Conservation (phyloP, 2,888 invertebrate genomes). For the Heliconius sara region DNA sequence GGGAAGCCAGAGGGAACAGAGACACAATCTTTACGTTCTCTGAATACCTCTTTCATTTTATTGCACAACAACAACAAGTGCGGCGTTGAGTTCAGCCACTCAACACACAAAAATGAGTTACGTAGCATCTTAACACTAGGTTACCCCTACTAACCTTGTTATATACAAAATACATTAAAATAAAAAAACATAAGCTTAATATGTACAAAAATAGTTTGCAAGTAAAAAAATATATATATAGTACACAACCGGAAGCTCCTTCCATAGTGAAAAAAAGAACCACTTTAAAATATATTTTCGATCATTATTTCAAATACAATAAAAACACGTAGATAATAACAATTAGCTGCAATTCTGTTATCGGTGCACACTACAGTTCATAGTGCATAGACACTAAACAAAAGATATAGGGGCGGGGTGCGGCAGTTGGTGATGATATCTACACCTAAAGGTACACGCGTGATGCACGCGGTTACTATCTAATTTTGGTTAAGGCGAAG, state of each 20-base stretch:
- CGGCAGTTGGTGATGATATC: slow-evolving; percentile 68
- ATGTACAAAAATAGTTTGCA: neutral
- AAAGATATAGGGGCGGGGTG: slow-evolving; percentile 53
- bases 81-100: no score
- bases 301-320: neutral
- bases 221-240: neutral
- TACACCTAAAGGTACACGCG: slow-evolving; percentile 49
- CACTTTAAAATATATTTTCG: neutral
- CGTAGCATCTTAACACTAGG: no score
- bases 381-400: slow-evolving; percentile 28
- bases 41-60: no score
- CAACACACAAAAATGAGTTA: no score
- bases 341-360: slow-evolving; percentile 62
- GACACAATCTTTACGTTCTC: no score
- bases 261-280: neutral
- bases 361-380: slow-evolving; percentile 41
- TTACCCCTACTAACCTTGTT: no score
- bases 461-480: slow-evolving; percentile 59
- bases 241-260: neutral
- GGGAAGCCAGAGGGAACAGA: no score
- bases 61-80: no score
- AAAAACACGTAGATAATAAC: slow-evolving; percentile 40
- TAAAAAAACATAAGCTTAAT: neutral
- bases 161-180: no score
- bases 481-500: slow-evolving; percentile 56